Conservation (phyloP, 1,140 invertebrate genomes). For the Drosophila pachea region DNA sequence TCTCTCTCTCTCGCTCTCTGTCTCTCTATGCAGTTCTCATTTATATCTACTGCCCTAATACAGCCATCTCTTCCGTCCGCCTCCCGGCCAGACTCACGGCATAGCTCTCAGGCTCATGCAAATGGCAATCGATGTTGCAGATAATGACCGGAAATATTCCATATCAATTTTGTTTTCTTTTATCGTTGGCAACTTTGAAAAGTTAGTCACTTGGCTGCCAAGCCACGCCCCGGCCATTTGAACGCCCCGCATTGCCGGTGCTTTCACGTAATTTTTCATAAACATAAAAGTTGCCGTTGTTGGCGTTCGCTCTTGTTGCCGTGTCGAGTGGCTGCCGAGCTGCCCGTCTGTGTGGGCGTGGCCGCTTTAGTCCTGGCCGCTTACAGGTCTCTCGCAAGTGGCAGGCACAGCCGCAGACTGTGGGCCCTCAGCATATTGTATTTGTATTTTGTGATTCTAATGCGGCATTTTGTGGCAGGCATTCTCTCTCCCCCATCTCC, state of each 20-base stretch:
- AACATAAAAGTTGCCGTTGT: constrained; percentile 65
- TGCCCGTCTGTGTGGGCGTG: neutral
- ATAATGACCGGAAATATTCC: constrained; percentile 49
- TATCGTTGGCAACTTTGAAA: constrained; percentile 62
- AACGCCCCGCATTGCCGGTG: constrained; percentile 16
- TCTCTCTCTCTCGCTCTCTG: too few species aligned
- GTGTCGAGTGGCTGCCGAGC: constrained; percentile 11
- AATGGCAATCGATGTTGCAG: constrained; percentile 8
- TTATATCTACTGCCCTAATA: too few species aligned
- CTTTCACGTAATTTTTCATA: constrained; percentile 69
- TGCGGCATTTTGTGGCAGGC: constrained; percentile 70
- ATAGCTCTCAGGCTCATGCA: neutral
- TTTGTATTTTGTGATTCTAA: constrained; percentile 75
- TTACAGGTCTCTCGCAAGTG: constrained; percentile 28
- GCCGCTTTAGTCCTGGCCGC: constrained; percentile 7
- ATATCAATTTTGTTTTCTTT: constrained; percentile 54
- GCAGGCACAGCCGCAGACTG: constrained; percentile 38
- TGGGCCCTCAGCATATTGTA: constrained; percentile 62
- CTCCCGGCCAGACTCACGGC: neutral
- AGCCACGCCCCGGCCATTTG: constrained; percentile 4
- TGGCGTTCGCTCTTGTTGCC: neutral
- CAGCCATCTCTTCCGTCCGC: too few species aligned
- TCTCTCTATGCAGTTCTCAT: too few species aligned
- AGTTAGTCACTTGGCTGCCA: constrained; percentile 57
- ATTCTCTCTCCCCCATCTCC: constrained; percentile 1